Base-by-base conservation (phyloP, 2,888 invertebrate genomes). In the Subacronicta megacephala region DNA sequence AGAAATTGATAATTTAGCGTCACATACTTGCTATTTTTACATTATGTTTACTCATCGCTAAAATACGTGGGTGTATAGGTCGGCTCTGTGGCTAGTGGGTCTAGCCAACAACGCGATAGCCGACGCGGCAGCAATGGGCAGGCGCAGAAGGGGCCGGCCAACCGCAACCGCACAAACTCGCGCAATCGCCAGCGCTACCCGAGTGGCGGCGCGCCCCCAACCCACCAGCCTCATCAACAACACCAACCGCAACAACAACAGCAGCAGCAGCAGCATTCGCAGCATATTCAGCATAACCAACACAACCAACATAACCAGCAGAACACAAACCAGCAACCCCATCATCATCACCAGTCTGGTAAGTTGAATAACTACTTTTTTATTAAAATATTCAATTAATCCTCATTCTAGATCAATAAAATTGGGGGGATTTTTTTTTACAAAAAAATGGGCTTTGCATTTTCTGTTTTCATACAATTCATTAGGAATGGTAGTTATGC, bases 31-130 rank as follows among this genome's bases (percentile, higher is more conserved):
- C 9, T 26, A 26, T 20, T 26, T 10, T n/a, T 4, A 13, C 7
- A 15, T 26, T 6, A 3, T 35, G 16, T 12, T 38, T 31, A 35
- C 13, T 51, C 7, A 7, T 16, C 7, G 36, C 36, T 45, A 29
- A 62, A 38, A 45, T 5, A 12, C 4, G 13, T 18, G 36, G 18
- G 1, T 50, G 16, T 41, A 12, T 83, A 84, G 92, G 90, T 81
- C 51, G 89, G 90, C 15, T 81, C 82, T 1, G 83, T 87, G 36
- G 87, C 90, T 20, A 69, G 88, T 42, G 88, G 90, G 4, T 89
- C 90, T 0, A 90, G 84, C 2, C 85, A 84, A 70, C 87, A 84
- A 74, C 87, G 92, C 3, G 90, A 90, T 64, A 80, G 86, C 47
- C 82, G 92, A 12, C 92, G 92, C 68, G 82, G 89, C 64, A 88